These are phyloP conservation scores for Potamarius usumacintae DNA, from an alignment of 2,113 vertebrate species.

Conservation along the genomic window DNA sequence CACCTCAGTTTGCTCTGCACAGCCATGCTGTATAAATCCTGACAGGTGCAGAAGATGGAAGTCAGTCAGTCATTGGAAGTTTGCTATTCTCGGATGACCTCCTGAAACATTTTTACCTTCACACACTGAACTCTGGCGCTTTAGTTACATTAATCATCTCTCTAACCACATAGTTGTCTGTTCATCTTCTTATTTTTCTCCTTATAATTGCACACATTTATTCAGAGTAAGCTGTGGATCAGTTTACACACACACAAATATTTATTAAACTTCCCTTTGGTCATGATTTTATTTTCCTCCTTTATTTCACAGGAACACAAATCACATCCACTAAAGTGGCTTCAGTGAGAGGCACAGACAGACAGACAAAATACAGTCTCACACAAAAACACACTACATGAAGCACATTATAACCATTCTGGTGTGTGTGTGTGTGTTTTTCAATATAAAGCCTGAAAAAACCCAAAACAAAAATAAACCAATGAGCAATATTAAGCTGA, in stretches of 20 bases:
- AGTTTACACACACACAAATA: background rate
- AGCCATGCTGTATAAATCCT: background rate
- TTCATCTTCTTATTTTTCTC: background rate
- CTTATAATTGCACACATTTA: background rate
- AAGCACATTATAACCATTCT: background rate
- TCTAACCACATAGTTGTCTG: background rate
- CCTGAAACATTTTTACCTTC: conserved; percentile 29
- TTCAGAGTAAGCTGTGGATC: background rate
- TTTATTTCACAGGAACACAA: conserved; percentile 29
- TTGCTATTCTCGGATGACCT: conserved; percentile 22
- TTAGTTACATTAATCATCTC: background rate
- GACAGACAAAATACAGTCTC: background rate
- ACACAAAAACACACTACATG: background rate
- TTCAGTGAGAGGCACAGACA: conserved; percentile 19
- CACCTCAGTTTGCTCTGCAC: background rate
- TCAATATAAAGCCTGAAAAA: background rate
- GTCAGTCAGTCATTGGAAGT: background rate
- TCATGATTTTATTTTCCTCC: background rate
- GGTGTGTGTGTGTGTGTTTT: background rate
- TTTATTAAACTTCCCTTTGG: background rate
- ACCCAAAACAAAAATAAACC: background rate
- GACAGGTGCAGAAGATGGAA: conserved; percentile 28
- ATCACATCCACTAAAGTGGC: conserved; percentile 23
- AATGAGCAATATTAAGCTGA: background rate
- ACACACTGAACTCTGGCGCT: background rate